Evolutionary conservation across 2,797 vertebrate genomes (phyloP).

Genomic region (Tauraco hartlaubi): DNA sequence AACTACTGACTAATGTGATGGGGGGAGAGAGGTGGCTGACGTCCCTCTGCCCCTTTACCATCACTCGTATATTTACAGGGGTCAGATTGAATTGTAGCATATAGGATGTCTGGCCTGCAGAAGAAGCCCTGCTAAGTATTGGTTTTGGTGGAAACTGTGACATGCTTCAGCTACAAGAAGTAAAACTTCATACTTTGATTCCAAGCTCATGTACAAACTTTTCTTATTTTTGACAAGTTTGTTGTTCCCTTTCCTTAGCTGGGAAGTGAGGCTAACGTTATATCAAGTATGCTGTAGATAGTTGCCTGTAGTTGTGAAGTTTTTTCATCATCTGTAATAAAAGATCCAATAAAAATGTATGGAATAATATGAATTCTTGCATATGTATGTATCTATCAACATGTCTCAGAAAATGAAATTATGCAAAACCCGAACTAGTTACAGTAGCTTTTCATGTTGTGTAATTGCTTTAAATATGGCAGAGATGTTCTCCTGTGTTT

Average conservation of each 20-base stretch:
- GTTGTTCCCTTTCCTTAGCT: neutral
- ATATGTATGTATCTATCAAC: neutral
- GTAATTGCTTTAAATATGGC: neutral
- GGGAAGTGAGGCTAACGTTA: neutral
- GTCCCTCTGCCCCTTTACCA: neutral
- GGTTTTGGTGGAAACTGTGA: neutral
- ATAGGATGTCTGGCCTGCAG: neutral
- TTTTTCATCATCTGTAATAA: neutral
- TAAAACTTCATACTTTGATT: neutral
- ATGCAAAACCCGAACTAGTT: neutral
- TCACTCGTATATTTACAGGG: neutral
- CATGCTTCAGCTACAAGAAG: neutral
- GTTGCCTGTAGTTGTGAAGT: neutral
- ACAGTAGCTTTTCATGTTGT: neutral
- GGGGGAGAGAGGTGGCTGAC: neutral
- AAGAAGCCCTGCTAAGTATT: neutral
- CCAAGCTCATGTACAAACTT: neutral
- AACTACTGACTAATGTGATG: neutral
- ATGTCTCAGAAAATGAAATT: neutral
- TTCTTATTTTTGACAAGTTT: neutral
- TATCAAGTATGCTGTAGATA: neutral
- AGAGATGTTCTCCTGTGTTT: neutral
- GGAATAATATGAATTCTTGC: neutral
- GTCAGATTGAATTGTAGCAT: neutral
- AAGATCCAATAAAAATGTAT: neutral